These are phyloP conservation scores for Acomys russatus DNA, from an alignment of 2,797 vertebrate genomes.

Conservation along the genomic window DNA sequence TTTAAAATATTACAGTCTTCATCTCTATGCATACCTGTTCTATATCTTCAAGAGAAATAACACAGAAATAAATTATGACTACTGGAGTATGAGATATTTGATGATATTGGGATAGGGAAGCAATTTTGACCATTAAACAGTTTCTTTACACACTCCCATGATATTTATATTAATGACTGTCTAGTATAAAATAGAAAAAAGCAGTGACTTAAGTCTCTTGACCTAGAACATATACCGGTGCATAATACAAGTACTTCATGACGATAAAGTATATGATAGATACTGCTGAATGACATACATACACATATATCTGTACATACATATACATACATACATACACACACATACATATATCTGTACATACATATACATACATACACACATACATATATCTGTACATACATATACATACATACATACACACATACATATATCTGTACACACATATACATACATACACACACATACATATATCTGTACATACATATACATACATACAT, in stretches of 20 bases:
- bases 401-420: background rate
- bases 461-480: too few species aligned
- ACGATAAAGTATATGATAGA: background rate
- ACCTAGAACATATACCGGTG: background rate
- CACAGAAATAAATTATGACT: background rate
- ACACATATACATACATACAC: background rate
- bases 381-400: too few species aligned
- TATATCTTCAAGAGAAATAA: background rate
- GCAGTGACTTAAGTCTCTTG: background rate
- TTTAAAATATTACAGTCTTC: slow-evolving; percentile 6
- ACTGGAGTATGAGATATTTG: background rate
- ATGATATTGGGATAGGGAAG: background rate
- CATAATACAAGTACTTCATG: background rate
- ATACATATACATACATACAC: too few species aligned
- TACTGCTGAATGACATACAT: background rate
- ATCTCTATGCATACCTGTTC: background rate
- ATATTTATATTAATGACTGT: background rate
- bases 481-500: too few species aligned
- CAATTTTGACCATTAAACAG: background rate
- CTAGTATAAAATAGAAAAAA: background rate
- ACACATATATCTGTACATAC: too few species aligned
- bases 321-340: too few species aligned
- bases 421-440: fast-evolving
- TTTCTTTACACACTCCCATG: background rate
- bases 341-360: too few species aligned